Evolutionary conservation across 1,140 invertebrate genomes (phyloP).

Genomic region (Bombus turneri): DNA sequence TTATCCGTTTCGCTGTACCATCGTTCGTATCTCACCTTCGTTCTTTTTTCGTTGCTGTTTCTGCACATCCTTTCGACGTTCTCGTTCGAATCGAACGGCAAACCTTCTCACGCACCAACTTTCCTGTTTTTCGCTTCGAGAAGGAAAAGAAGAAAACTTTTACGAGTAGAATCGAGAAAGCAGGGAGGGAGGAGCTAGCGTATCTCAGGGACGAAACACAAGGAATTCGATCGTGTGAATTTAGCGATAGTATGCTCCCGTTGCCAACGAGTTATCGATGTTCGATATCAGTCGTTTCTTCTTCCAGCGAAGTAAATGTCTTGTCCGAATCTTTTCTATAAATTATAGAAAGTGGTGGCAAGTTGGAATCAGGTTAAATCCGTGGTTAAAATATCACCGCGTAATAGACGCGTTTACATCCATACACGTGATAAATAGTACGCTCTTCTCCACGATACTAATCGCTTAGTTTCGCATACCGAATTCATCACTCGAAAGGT

Average conservation of each 20-base stretch:
- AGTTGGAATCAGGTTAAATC: neutral
- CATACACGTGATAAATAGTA: too few relatives aligned
- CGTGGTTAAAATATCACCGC: neutral
- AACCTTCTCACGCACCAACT: neutral
- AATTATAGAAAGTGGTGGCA: neutral
- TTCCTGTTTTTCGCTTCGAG: neutral
- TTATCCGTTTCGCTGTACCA: neutral
- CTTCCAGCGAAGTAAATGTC: neutral
- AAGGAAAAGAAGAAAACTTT: conserved; percentile 9
- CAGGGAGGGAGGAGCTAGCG: neutral
- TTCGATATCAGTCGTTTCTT: neutral
- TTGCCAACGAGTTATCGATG: neutral
- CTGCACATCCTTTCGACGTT: neutral
- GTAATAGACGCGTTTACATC: neutral
- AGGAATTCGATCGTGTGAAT: neutral
- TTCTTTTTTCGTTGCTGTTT: neutral
- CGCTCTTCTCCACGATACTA: too few relatives aligned
- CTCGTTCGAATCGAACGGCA: neutral
- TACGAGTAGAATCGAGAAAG: neutral
- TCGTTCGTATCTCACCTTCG: neutral
- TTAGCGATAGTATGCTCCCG: neutral
- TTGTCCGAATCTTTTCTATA: neutral
- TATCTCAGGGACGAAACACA: neutral
- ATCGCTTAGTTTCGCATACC: too few relatives aligned
- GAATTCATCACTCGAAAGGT: too few relatives aligned